Evolutionary conservation across 1,140 invertebrate species (phyloP), one percentile per base, ranked within the genome.

Genomic region (Aphaenogaster floridana): DNA sequence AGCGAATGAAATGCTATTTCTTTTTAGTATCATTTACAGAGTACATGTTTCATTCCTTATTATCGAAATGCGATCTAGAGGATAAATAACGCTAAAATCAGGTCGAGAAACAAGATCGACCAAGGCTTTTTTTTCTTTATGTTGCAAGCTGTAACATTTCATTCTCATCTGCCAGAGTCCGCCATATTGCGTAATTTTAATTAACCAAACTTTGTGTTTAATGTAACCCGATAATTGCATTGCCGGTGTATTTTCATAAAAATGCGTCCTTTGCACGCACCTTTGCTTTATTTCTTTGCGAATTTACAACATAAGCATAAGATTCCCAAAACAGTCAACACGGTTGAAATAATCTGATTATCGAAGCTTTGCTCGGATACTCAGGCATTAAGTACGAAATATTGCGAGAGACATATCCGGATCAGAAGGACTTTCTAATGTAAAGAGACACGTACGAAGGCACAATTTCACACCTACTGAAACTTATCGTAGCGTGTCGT

Each of bases 381-480:
- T 52, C 17, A 13, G 34, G 3, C 28, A 79, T 50, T 36, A 79
- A 48, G n/a, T 39, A 8, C 28, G 76, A 78, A 36, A 48, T 50
- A 63, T 11, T n/a, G 48, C 42, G 8, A 52, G 8, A 52, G 34
- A 57, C 5, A 7, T 21, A 36, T 21, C 17, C 34, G 42, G 28
- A 79, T 79, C 2, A 64, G 5, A 78, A 21, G 15, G 9, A 54
- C 9, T 59, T 59, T 15, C 28, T 21, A 36, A 63, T 4, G 4
- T 15, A 66, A 66, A 28, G 42, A 28, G 15, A 78, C n/a, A 63
- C 7, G n/a, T 15, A 11, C 11, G 9, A 52, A 80, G 7, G 7
- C 4, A 50, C 85, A 87, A 87, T 81, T 88, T 87, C 59, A 74
- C 61, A 64, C n/a, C 39, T 45, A 6, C 13, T 42, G 68, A 34